Evolutionary conservation across 2,888 invertebrate genomes (phyloP).

Genomic region (Lydus trimaculatus): DNA sequence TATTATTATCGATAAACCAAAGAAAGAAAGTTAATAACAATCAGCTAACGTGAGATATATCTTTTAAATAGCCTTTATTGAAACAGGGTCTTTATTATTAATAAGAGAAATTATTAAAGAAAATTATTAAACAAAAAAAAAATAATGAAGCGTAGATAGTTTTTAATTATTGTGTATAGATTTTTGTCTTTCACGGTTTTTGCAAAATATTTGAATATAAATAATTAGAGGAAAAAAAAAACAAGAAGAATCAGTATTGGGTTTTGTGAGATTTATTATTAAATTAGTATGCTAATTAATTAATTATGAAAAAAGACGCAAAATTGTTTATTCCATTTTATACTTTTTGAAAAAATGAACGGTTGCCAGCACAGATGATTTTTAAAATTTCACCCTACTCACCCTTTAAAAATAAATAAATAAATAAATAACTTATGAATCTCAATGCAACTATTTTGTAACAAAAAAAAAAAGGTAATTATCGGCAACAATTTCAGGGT

Average conservation of each 20-base stretch:
- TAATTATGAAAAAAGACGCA: conserved; percentile 38
- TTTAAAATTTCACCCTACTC: background rate
- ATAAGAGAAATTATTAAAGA: conserved; percentile 19
- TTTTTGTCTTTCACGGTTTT: conserved; percentile 44
- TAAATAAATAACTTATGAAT: conserved; percentile 35
- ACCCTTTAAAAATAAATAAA: background rate
- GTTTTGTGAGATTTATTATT: conserved; percentile 49
- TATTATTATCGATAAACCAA: no score
- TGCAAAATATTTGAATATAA: conserved; percentile 44
- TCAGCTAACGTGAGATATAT: conserved; percentile 57
- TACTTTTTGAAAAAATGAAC: conserved; percentile 23
- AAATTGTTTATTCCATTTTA: conserved; percentile 40
- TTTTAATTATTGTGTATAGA: conserved; percentile 47
- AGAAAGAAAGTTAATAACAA: conserved; percentile 47
- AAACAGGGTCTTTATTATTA: conserved; percentile 62
- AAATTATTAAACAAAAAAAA: conserved; percentile 33
- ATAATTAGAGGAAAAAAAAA: no score
- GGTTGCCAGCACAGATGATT: conserved; percentile 32
- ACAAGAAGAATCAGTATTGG: conserved; percentile 54
- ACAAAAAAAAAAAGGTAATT: conserved; percentile 37
- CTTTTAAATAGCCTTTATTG: conserved; percentile 60
- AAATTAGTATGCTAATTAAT: conserved; percentile 26
- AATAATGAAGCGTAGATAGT: conserved; percentile 54
- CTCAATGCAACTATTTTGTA: conserved; percentile 36
- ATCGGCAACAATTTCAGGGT: conserved; percentile 56